Evolutionary conservation across 2,113 vertebrate genomes (phyloP), one percentile per base, ranked within the genome.

Genomic region (Tretioscincus oriximinensis): DNA sequence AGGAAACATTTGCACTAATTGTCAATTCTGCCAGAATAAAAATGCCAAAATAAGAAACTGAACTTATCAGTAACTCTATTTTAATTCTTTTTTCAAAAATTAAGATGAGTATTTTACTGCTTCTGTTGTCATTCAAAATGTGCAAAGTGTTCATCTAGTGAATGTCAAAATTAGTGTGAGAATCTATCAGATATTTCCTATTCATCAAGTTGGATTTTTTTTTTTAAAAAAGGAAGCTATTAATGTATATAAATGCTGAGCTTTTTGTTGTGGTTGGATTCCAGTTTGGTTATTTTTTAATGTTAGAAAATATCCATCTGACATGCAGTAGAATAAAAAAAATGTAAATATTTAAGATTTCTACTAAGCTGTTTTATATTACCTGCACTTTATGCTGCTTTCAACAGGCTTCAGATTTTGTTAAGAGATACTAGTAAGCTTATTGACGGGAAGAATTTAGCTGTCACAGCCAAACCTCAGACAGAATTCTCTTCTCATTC

Each of bases 261-360:
- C 9, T 49, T 67, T 60, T 31, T 78, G 29, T 61, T 74, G 82
- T 22, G 71, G 9, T 65, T 83, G 72, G 41, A 47, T 83, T 78
- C 12, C 1, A 61, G 0, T 64, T 76, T 65, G 47, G 75, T 29
- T 3, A 1, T 2, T 26, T 60, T 20, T 5, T 54, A 68, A 7
- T 58, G 29, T 35, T 75, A 85, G 1, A 75, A 4, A 7, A 77
- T 21, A 20, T 77, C 45, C 65, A 49, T 31, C 26, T 61, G 47
- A 24, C 22, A 29, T 73, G 24, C 51, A 61, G 45, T 82, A 9
- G 9, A 82, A 84, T 74, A 82, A 29, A 58, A n/a, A 64, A 64
- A 61, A 54, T 11, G 49, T 74, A 82, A 64, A 9, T 76, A 41
- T 76, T 85, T 85, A 67, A 70, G 77, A 51, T 78, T 28, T 35